Conservation (phyloP, 2,888 invertebrate species). For the Ceriagrion tenellum region DNA sequence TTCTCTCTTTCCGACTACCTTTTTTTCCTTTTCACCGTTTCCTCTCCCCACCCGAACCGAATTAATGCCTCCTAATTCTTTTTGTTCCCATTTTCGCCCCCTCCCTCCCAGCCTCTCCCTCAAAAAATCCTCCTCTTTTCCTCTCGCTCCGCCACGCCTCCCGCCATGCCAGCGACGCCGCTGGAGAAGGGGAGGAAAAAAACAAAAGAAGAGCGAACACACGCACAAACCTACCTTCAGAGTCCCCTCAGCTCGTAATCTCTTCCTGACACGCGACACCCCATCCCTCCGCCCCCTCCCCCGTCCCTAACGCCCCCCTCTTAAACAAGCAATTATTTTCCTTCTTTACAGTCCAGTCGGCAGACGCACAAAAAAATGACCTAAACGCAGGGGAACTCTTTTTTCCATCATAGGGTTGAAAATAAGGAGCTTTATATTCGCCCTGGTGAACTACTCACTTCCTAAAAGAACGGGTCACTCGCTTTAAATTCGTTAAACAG, state of each 20-base stretch:
- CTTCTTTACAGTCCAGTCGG: not conserved
- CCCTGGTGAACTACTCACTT: too few relatives aligned
- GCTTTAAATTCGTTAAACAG: too few relatives aligned
- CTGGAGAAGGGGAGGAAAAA: not conserved
- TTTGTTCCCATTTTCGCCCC: not conserved
- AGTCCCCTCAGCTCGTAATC: not conserved
- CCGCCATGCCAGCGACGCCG: not conserved
- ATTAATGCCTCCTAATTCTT: slow-evolving; percentile 29
- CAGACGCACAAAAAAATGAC: too few relatives aligned
- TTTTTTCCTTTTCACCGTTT: too few relatives aligned
- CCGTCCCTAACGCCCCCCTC: not conserved
- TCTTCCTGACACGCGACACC: slow-evolving; percentile 14
- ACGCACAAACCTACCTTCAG: too few relatives aligned
- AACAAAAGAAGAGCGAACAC: not conserved
- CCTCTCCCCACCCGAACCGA: slow-evolving; percentile 6
- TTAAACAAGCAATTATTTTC: not conserved
- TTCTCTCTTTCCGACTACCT: too few relatives aligned
- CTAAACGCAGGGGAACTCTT: too few relatives aligned
- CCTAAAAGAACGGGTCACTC: too few relatives aligned
- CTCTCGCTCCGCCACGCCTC: not conserved
- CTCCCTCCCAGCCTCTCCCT: too few relatives aligned
- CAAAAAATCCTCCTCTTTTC: too few relatives aligned
- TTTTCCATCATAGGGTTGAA: too few relatives aligned
- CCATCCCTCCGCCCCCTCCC: not conserved
- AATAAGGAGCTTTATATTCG: too few relatives aligned